Percentiles rank a stretch among this genome's conserved stretches.
These are phyloP conservation scores for Anguilla obscura DNA, from an alignment of 2,797 vertebrate species.

Conservation along the genomic window DNA sequence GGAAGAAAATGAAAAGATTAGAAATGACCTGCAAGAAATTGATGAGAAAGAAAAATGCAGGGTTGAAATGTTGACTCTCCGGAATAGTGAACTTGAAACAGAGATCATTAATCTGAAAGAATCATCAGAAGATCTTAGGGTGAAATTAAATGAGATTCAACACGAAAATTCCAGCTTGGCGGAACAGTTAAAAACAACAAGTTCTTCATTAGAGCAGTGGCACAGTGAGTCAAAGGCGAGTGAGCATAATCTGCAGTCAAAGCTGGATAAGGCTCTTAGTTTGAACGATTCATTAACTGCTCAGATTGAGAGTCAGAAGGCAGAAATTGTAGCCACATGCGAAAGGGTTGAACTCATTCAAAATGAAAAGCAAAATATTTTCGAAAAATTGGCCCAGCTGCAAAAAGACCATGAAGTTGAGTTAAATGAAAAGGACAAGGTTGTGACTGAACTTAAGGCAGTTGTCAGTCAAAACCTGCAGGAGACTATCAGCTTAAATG, in stretches of 20 bases:
- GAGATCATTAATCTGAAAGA: constrained; percentile 66
- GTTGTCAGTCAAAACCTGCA: constrained; percentile 63
- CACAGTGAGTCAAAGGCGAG: constrained; percentile 66
- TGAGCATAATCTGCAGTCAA: constrained; percentile 68
- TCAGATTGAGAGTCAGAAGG: constrained; percentile 68
- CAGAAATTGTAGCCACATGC: constrained; percentile 68
- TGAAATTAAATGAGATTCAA: constrained; percentile 62
- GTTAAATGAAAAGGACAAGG: constrained; percentile 59
- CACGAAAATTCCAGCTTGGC: constrained; percentile 67
- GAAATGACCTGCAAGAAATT: constrained; percentile 54
- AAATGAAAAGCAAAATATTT: constrained; percentile 65
- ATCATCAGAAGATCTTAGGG: constrained; percentile 64
- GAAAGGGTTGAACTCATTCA: constrained; percentile 63
- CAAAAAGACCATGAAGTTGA: constrained; percentile 63
- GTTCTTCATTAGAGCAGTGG: constrained; percentile 64
- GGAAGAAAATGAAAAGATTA: constrained; percentile 67
- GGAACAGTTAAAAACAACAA: constrained; percentile 62
- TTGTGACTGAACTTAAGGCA: constrained; percentile 64
- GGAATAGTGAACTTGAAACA: constrained; percentile 66
- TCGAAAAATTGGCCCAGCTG: constrained; percentile 58
- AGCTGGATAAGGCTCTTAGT: constrained; percentile 66
- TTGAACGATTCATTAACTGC: constrained; percentile 71
- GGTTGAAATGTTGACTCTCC: constrained; percentile 54
- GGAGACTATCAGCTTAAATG: constrained; percentile 73
- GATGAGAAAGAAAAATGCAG: constrained; percentile 56